phyloP scores from a whole-genome alignment of 2,113 vertebrate genomes.

The Rhodinocichla rosea region DNA sequence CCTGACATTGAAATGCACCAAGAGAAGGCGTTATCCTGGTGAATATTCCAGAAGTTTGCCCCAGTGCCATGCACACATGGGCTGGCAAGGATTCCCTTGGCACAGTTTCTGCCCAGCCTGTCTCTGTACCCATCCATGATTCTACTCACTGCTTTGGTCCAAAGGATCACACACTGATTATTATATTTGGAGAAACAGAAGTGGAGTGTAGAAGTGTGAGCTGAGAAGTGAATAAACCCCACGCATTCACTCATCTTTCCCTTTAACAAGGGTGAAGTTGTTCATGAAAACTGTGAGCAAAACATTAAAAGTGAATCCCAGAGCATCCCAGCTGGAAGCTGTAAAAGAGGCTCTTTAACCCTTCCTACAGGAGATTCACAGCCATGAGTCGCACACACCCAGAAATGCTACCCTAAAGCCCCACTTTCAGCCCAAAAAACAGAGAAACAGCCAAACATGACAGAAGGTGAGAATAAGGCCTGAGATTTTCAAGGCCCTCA shows the following conservation, averaged over 20 bases:
- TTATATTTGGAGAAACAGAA: neutral
- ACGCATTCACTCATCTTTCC: neutral
- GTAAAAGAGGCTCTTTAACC: neutral
- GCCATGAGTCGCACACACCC: neutral
- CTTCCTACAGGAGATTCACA: neutral
- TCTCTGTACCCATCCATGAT: neutral
- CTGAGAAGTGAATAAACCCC: neutral
- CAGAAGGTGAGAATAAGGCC: neutral
- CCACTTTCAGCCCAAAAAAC: accelerated
- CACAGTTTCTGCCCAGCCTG: neutral
- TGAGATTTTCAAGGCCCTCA: neutral
- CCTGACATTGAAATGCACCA: neutral
- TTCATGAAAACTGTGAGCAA: neutral
- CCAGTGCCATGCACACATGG: accelerated
- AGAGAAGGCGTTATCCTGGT: neutral
- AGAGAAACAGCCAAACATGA: neutral
- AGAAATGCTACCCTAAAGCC: neutral
- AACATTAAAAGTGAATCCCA: neutral
- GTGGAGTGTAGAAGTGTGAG: no score
- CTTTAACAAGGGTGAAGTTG: neutral
- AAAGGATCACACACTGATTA: neutral
- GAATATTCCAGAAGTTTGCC: neutral
- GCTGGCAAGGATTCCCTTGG: neutral
- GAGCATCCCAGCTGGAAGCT: neutral
- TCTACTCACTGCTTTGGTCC: neutral